Conservation (phyloP, 2,797 vertebrate species). For the Chrosomus eos region DNA sequence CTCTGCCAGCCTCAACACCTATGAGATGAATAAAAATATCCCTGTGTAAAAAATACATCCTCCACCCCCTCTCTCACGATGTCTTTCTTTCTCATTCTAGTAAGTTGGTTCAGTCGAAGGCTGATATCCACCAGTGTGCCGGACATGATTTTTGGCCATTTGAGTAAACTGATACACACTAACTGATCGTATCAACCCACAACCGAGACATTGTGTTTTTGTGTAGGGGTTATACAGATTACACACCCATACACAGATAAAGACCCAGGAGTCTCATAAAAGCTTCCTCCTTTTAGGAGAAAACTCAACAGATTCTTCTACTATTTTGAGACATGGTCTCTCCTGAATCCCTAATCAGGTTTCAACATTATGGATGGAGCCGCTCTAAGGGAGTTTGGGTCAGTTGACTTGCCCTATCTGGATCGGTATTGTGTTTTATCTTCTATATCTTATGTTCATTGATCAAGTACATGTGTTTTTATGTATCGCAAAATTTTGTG, state of each 20-base stretch:
- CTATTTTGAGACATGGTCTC: background rate
- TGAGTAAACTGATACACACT: constrained; percentile 40
- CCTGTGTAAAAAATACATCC: background rate
- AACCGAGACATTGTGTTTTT: constrained; percentile 26
- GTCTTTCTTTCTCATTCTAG: constrained; percentile 3
- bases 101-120: background rate
- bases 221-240: constrained; percentile 29
- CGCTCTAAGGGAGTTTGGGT: background rate
- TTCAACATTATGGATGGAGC: background rate
- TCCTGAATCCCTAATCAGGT: background rate
- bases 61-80: background rate
- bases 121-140: constrained; percentile 21
- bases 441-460: background rate
- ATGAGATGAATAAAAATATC: constrained; percentile 34
- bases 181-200: constrained; percentile 40
- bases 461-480: background rate
- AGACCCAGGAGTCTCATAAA: constrained; percentile 13
- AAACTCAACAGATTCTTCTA: background rate
- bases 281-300: background rate
- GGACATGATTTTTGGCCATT: constrained; percentile 37
- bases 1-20: constrained; percentile 15
- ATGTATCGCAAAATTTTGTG: background rate
- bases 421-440: background rate
- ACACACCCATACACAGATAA: constrained; percentile 33
- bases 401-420: background rate